Conservation (phyloP, 2,797 vertebrate species). For the Bradypodion ventrale region DNA sequence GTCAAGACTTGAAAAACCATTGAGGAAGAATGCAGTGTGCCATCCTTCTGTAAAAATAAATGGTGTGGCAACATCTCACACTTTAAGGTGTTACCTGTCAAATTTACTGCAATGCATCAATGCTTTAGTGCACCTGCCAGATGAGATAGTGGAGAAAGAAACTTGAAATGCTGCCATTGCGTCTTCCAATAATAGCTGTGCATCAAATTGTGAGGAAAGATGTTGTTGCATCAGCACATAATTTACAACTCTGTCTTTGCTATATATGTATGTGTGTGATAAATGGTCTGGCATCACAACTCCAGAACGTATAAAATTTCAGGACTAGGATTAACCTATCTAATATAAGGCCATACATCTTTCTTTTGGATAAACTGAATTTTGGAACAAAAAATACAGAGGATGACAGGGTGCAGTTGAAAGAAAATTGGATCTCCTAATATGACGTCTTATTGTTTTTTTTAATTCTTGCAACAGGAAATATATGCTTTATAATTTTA, state of each 20-base stretch:
- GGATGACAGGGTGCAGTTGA: neutral
- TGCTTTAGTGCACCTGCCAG: constrained; percentile 13
- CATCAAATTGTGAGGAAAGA: neutral
- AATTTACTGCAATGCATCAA: neutral
- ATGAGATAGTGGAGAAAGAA: neutral
- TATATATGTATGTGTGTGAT: neutral
- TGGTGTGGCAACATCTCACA: constrained; percentile 13
- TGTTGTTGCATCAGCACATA: neutral
- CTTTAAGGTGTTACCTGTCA: neutral
- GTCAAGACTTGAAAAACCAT: neutral
- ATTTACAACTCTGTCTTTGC: neutral
- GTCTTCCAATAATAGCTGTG: neutral
- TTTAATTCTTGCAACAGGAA: neutral
- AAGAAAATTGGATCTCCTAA: neutral
- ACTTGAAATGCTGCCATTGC: constrained; percentile 4
- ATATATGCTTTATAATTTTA: neutral
- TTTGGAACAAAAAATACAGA: neutral
- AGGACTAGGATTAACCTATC: neutral
- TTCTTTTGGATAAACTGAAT: constrained; percentile 4
- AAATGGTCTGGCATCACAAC: neutral
- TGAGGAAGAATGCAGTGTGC: neutral
- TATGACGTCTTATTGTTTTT: neutral
- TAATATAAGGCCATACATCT: neutral
- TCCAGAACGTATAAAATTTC: neutral
- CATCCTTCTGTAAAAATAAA: constrained; percentile 43